Evolutionary conservation across 2,888 invertebrate species (phyloP).

Genomic region (Odontocerum albicorne): DNA sequence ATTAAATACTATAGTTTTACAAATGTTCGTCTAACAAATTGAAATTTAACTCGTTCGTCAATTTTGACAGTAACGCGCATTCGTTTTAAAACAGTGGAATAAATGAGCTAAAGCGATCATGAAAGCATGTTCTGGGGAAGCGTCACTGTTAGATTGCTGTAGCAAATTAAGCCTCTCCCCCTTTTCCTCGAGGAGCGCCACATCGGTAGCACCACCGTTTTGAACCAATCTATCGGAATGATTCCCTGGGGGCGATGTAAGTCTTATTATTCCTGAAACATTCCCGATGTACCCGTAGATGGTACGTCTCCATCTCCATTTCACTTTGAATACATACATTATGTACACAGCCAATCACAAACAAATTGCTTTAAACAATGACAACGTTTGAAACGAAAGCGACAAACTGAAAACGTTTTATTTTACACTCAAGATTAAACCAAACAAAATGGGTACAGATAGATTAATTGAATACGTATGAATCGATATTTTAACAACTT

Average conservation of each 20-base stretch:
- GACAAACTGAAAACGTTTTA: no score
- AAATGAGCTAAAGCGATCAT: neutral
- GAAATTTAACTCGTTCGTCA: no score
- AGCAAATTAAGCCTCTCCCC: constrained; percentile 5
- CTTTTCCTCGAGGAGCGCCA: neutral
- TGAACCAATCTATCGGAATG: constrained; percentile 63
- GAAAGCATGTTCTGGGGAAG: neutral
- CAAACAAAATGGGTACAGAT: no score
- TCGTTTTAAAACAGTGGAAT: neutral
- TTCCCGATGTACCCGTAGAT: no score
- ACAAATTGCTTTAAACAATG: no score
- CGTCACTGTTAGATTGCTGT: neutral
- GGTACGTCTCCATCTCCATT: neutral
- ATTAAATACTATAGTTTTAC: no score
- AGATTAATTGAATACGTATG: no score
- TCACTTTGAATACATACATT: neutral
- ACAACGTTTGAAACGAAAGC: no score
- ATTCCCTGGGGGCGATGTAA: constrained; percentile 56
- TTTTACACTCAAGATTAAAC: no score
- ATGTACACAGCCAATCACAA: constrained; percentile 1
- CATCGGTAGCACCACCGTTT: constrained; percentile 45
- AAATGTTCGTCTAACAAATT: no score
- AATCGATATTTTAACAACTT: no score
- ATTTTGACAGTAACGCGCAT: no score
- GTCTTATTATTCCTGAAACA: constrained; percentile 30